phyloP scores from a whole-genome alignment of 2,797 vertebrate species.

The Esox lucius region DNA sequence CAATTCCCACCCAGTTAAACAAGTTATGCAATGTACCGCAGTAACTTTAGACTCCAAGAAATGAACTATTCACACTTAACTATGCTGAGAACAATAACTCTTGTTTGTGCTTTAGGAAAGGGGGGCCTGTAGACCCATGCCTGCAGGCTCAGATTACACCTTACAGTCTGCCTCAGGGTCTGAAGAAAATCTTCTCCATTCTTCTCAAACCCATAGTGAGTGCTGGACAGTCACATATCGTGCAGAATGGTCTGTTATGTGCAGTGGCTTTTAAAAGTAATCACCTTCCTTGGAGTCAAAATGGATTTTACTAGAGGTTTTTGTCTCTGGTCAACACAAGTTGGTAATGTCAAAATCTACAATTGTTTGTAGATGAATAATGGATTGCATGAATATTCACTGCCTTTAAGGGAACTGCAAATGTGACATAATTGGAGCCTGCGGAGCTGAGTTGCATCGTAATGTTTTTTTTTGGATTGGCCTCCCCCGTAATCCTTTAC shows the following conservation, averaged over 20 bases:
- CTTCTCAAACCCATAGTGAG: slow-evolving; percentile 83
- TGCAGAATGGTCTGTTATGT: background rate
- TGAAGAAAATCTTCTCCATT: slow-evolving; percentile 74
- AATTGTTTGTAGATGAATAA: no score
- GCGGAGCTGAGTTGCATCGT: no score
- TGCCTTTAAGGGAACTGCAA: no score
- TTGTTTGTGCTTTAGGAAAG: slow-evolving; percentile 67
- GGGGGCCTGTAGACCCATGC: slow-evolving; percentile 66
- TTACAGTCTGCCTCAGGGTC: slow-evolving; percentile 65
- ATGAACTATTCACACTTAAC: background rate
- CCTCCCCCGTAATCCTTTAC: no score
- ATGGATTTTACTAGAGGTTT: no score
- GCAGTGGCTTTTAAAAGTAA: no score
- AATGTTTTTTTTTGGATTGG: background rate
- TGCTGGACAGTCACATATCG: background rate
- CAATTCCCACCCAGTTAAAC: background rate
- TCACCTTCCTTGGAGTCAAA: no score
- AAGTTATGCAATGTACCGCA: background rate
- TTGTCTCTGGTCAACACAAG: no score
- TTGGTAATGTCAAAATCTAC: no score
- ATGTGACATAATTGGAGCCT: no score
- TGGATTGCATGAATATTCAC: no score
- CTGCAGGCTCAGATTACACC: slow-evolving; percentile 24
- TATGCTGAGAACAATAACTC: background rate
- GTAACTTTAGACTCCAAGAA: no score